These are phyloP conservation scores for Drosophila seguyi DNA, from an alignment of 1,140 invertebrate genomes.

Conservation along the genomic window DNA sequence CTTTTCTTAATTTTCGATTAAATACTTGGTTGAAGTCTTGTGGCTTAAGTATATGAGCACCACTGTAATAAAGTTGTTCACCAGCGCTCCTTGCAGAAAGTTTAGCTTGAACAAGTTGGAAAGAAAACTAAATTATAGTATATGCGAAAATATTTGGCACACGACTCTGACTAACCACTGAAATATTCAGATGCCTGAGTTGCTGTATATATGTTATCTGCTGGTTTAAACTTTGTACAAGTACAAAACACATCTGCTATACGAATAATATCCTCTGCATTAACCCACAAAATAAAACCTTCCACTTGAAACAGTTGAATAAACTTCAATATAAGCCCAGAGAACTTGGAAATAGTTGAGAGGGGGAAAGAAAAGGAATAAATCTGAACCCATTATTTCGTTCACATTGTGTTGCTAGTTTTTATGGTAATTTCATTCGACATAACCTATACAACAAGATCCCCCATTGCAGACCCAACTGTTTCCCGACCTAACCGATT, in stretches of 20 bases:
- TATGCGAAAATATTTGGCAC: constrained; percentile 1
- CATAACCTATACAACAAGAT: constrained; percentile 6
- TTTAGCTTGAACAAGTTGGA: neutral
- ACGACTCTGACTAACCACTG: neutral
- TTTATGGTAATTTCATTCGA: constrained; percentile 33
- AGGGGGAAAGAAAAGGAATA: neutral
- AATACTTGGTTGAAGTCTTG: too few species aligned
- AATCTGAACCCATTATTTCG: neutral
- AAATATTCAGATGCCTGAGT: neutral
- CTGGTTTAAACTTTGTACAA: neutral
- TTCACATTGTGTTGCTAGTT: constrained; percentile 3
- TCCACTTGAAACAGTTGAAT: neutral
- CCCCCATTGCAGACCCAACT: constrained; percentile 8
- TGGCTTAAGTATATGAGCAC: too few species aligned
- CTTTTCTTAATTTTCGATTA: too few species aligned
- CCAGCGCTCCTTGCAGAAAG: neutral
- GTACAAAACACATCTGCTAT: neutral
- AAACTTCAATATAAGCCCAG: constrained; percentile 9
- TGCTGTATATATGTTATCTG: neutral
- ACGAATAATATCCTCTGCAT: neutral
- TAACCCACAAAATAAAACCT: neutral
- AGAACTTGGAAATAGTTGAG: neutral
- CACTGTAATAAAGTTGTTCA: constrained; percentile 14
- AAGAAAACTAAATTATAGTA: neutral
- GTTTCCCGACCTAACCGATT: constrained; percentile 27